Conservation (phyloP, 2,113 vertebrate species). For the Rafetus swinhoei region DNA sequence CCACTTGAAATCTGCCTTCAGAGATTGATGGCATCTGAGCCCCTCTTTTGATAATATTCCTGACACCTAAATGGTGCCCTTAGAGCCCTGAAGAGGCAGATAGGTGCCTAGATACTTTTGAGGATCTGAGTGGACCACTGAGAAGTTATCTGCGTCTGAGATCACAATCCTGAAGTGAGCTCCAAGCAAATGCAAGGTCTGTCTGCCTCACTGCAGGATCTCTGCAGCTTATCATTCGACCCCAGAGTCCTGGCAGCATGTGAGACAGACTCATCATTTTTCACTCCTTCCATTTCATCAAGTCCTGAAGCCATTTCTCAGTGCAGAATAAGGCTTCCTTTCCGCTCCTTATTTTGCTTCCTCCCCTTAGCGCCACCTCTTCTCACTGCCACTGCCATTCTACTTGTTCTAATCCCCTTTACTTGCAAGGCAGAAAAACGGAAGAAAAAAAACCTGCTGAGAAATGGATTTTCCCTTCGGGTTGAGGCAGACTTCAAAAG, state of each 20-base stretch:
- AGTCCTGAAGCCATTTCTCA: constrained; percentile 10
- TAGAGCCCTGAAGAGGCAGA: too few species aligned
- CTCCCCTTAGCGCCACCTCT: background rate
- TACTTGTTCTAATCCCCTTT: constrained; percentile 54
- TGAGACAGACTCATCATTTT: background rate
- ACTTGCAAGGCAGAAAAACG: constrained; percentile 27
- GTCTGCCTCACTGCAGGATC: background rate
- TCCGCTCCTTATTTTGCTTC: background rate
- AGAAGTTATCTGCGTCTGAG: background rate
- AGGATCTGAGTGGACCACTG: background rate
- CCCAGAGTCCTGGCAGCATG: background rate
- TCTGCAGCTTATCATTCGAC: background rate
- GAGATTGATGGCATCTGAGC: too few species aligned
- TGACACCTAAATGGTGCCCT: too few species aligned
- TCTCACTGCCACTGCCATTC: constrained; percentile 35
- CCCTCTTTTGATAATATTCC: too few species aligned
- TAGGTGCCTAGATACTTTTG: background rate
- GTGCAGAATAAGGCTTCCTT: background rate
- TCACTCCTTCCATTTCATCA: background rate
- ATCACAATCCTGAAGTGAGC: background rate
- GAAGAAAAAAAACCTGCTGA: constrained; percentile 32
- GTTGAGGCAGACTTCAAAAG: constrained; percentile 69
- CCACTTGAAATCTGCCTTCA: too few species aligned
- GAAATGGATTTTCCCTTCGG: constrained; percentile 63
- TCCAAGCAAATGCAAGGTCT: background rate